Evolutionary conservation across 1,140 invertebrate species (phyloP).

Genomic region (Sinella curviseta): DNA sequence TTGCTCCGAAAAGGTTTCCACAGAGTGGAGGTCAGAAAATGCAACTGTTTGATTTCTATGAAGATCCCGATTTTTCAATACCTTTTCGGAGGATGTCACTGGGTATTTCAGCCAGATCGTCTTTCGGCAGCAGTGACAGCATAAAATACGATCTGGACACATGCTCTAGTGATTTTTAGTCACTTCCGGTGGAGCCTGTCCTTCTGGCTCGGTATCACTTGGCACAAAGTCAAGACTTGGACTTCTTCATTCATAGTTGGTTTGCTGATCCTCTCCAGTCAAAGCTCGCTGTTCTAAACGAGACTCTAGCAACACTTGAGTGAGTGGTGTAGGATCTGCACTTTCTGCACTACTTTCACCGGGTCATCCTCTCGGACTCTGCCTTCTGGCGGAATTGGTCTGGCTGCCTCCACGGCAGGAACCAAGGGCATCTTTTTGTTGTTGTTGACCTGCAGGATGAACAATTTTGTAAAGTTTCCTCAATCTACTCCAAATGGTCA

Average conservation of each 20-base stretch:
- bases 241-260: no score
- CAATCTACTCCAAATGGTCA: conserved; percentile 10
- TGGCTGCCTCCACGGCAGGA: neutral
- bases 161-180: neutral
- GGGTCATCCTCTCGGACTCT: no score
- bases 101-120: neutral
- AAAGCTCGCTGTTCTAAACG: no score
- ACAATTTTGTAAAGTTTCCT: neutral
- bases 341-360: neutral
- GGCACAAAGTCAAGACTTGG: no score
- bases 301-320: no score
- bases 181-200: no score
- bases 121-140: neutral
- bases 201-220: neutral
- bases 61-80: neutral
- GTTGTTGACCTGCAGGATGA: neutral
- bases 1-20: neutral
- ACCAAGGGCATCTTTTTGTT: neutral
- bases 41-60: neutral
- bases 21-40: neutral
- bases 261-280: no score
- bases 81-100: neutral
- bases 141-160: neutral
- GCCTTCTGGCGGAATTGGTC: no score
- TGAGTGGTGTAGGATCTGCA: neutral